These are phyloP conservation scores for Tenebrio molitor DNA, from an alignment of 1,140 invertebrate species.

Conservation along the genomic window DNA sequence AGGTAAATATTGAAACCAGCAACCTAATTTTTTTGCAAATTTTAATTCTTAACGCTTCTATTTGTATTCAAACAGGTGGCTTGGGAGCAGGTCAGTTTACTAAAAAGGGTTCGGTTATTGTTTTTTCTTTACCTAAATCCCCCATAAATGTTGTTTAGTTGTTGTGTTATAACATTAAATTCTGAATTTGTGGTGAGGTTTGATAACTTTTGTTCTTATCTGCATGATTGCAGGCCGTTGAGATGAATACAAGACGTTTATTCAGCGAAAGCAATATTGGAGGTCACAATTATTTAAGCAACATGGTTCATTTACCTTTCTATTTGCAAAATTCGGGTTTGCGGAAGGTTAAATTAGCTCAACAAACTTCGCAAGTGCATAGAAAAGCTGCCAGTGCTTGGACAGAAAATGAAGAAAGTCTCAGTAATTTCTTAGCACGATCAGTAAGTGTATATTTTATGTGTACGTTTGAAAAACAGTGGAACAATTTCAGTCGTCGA, in stretches of 20 bases:
- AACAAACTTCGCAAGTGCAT: conserved; percentile 77
- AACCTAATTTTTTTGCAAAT: neutral
- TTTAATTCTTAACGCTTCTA: conserved; percentile 51
- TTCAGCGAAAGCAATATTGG: conserved; percentile 92
- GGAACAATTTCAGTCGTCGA: conserved; percentile 68
- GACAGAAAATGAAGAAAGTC: conserved; percentile 67
- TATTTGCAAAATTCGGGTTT: conserved; percentile 97
- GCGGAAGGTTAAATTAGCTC: conserved; percentile 87
- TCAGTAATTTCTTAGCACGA: conserved; percentile 61
- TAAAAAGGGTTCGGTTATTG: conserved; percentile 12
- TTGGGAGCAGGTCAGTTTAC: conserved; percentile 70
- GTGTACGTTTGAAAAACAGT: neutral
- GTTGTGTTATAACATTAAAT: too few relatives aligned
- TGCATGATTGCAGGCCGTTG: conserved; percentile 79
- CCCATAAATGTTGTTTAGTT: conserved; percentile 15
- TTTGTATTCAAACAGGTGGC: conserved; percentile 68
- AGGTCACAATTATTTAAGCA: conserved; percentile 94
- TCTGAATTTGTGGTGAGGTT: too few relatives aligned
- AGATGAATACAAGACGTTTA: conserved; percentile 88
- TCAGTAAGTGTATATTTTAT: conserved; percentile 56
- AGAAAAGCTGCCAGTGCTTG: conserved; percentile 58
- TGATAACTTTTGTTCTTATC: neutral
- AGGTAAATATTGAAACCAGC: conserved; percentile 71
- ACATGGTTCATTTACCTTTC: conserved; percentile 97
- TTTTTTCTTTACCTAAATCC: conserved; percentile 7